Evolutionary conservation across 2,113 vertebrate species (phyloP).

Genomic region (Gymnobelideus leadbeateri): DNA sequence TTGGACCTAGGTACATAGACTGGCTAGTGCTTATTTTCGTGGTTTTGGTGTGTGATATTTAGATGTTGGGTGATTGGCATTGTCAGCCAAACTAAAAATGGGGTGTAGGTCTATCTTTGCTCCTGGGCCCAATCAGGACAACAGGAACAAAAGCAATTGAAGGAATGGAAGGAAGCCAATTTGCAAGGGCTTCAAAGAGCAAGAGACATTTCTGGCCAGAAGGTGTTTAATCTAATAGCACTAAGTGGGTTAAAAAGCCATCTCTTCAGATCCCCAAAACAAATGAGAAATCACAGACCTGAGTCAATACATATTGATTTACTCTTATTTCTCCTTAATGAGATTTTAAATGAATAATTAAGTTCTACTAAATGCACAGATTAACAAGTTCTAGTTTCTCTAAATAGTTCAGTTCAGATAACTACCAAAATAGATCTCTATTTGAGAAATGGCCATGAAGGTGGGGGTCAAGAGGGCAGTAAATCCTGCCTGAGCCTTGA

Average conservation of each 20-base stretch:
- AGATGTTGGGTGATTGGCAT: background rate
- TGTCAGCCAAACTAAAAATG: background rate
- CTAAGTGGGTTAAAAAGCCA: constrained; percentile 64
- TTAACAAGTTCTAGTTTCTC: constrained; percentile 19
- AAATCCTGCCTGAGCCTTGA: constrained; percentile 26
- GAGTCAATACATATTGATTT: constrained; percentile 20
- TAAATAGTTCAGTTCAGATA: background rate
- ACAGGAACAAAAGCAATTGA: background rate
- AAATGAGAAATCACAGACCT: constrained; percentile 64
- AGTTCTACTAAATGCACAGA: background rate
- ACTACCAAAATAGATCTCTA: constrained; percentile 26
- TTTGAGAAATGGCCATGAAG: background rate
- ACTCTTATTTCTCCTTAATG: constrained; percentile 35
- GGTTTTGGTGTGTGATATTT: background rate
- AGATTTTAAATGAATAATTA: constrained; percentile 60
- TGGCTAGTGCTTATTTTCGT: background rate
- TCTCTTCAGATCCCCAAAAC: constrained; percentile 46
- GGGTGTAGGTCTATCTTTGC: constrained; percentile 6
- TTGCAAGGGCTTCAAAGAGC: constrained; percentile 37
- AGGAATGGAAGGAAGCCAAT: background rate
- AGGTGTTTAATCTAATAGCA: constrained; percentile 36
- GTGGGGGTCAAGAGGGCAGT: background rate
- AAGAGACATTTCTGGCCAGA: constrained; percentile 49
- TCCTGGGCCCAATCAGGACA: background rate
- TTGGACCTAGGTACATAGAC: background rate